Conservation (phyloP, 2,888 invertebrate genomes). For the Lasioglossum oenotherae region DNA sequence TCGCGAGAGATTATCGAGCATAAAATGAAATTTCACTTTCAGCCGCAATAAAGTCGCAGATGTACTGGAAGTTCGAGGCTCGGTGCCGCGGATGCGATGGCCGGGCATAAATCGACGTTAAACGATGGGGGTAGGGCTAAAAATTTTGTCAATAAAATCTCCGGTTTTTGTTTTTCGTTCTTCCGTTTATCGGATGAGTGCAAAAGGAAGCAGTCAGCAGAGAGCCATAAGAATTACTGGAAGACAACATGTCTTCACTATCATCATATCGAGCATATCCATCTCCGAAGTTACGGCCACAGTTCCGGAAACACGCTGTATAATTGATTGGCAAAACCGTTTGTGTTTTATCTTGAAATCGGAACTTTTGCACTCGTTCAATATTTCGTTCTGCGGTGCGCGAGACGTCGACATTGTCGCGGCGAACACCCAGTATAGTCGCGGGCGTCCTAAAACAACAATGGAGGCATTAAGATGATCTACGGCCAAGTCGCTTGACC, state of each 20-base stretch:
- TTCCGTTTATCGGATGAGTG: neutral
- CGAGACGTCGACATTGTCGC: slow-evolving; percentile 76
- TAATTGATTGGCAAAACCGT: neutral
- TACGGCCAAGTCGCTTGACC: slow-evolving; percentile 83
- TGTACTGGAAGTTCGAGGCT: slow-evolving; percentile 1
- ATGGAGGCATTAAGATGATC: slow-evolving; percentile 84
- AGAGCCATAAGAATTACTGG: too few relatives aligned
- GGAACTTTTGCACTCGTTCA: neutral
- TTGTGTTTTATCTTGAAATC: neutral
- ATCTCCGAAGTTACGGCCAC: too few relatives aligned
- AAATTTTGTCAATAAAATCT: slow-evolving; percentile 67
- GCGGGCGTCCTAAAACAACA: slow-evolving; percentile 83
- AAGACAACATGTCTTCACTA: too few relatives aligned
- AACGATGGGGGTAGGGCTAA: slow-evolving; percentile 60
- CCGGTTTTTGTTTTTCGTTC: slow-evolving; percentile 22
- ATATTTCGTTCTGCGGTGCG: slow-evolving; percentile 55
- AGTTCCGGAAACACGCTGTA: neutral
- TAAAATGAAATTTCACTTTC: slow-evolving; percentile 61
- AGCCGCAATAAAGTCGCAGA: slow-evolving; percentile 49
- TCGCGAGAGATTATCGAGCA: slow-evolving; percentile 31
- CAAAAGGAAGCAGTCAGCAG: neutral
- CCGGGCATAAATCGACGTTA: slow-evolving; percentile 46
- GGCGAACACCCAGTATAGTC: slow-evolving; percentile 79
- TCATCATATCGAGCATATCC: too few relatives aligned
- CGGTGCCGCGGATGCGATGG: slow-evolving; percentile 29